phyloP scores from a whole-genome alignment of 2,888 invertebrate genomes.

The Zygaena filipendulae region DNA sequence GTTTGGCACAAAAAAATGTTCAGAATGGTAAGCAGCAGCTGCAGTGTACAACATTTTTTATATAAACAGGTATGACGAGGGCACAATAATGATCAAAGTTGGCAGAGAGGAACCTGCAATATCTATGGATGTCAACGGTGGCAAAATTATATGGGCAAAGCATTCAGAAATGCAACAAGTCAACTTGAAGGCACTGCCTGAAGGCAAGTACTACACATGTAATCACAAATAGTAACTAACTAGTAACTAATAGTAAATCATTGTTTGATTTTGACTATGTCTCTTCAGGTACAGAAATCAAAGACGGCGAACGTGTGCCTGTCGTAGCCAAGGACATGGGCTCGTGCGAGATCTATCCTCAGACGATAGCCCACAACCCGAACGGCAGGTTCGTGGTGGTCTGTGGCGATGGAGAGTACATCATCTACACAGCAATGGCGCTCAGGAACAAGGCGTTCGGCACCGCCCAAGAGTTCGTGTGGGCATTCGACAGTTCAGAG shows the following conservation, averaged over 20 bases:
- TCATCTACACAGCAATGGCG: slow-evolving; percentile 99
- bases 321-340: slow-evolving; percentile 99
- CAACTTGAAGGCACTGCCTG: slow-evolving; percentile 86
- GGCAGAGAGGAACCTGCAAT: slow-evolving; percentile 99
- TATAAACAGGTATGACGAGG: slow-evolving; percentile 92
- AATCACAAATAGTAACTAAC: too few species aligned
- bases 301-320: slow-evolving; percentile 93
- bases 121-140: slow-evolving; percentile 98
- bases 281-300: slow-evolving; percentile 71
- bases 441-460: slow-evolving; percentile 98
- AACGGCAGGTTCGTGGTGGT: slow-evolving; percentile 95
- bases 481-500: slow-evolving; percentile 97
- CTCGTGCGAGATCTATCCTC: slow-evolving; percentile 98
- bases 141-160: slow-evolving; percentile 99
- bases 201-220: slow-evolving; percentile 62
- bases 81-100: slow-evolving; percentile 95
- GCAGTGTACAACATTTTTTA: neutral
- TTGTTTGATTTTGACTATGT: slow-evolving; percentile 1
- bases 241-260: too few species aligned
- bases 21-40: too few species aligned
- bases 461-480: slow-evolving; percentile 98
- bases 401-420: slow-evolving; percentile 99
- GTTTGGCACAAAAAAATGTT: too few species aligned
- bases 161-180: slow-evolving; percentile 99
- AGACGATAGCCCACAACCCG: slow-evolving; percentile 97